Evolutionary conservation across 2,113 vertebrate genomes (phyloP), one percentile per base, ranked within the genome.

Genomic region (Pungitius pungitius): DNA sequence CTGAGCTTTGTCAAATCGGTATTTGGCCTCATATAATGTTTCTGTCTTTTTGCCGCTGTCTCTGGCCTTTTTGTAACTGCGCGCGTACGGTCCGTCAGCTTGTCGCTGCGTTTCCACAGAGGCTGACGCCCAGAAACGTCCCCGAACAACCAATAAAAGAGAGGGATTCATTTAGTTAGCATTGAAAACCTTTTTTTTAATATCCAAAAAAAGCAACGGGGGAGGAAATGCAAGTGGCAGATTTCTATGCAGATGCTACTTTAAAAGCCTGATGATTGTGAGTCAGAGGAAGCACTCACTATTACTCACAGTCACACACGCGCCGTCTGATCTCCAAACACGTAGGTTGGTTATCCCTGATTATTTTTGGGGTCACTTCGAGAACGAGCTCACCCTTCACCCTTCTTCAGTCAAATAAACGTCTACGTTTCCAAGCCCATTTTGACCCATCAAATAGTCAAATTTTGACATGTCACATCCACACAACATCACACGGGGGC

Each of bases 261-360:
- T 62, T 63, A 18, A 69, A 63, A 49, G 24, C 27, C 45, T 0
- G 17, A 11, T 77, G 64, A 73, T 14, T 51, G 26, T 55, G 80
- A 67, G 75, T 81, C 78, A 79, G 37, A 35, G 52, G 61, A 54
- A 49, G 39, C 13, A 39, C 68, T 45, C 45, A 60, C 58, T 51
- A 37, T 77, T 69, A 54, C 72, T 67, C 70, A 69, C 18, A 54
- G 43, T 30, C 75, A 65, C 61, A 56, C 63, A 55, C 72, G 51
- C 35, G 66, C 77, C 55, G 67, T 52, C 24, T 39, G 3, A 37
- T 11, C 20, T 30, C 20, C 4, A 67, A 22, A 51, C 39, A 61
- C 9, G 9, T 18, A 18, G 1, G 20, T 22, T 59, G 0, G 11
- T 45, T n/a, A 11, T 24, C 13, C 11, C 11, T 24, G n/a, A 20